Evolutionary conservation across 2,888 invertebrate genomes (phyloP).

Genomic region (Melikaiella ostensackeni): DNA sequence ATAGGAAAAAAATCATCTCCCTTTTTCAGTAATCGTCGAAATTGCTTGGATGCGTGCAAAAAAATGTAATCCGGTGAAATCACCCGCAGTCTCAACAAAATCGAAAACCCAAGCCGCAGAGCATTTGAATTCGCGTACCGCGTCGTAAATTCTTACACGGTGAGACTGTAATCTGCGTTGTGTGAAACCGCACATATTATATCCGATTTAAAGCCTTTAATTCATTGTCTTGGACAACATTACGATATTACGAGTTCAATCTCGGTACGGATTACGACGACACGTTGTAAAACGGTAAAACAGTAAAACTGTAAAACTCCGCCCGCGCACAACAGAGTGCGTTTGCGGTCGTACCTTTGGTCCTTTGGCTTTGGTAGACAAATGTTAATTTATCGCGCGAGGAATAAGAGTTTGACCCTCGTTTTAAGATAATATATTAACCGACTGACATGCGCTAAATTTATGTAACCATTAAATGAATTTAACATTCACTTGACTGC

Average conservation of each 20-base stretch:
- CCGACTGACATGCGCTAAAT: slow-evolving; percentile 3
- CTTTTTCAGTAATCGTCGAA: neutral
- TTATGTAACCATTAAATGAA: slow-evolving; percentile 1
- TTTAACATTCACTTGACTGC: slow-evolving; percentile 11
- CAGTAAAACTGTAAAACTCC: slow-evolving; percentile 44
- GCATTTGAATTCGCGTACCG: slow-evolving; percentile 1
- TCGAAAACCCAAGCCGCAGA: neutral
- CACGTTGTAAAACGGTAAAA: slow-evolving; percentile 43
- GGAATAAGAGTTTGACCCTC: slow-evolving; percentile 6
- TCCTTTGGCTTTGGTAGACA: slow-evolving; percentile 15
- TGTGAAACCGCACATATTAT: slow-evolving; percentile 25
- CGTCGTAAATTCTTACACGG: slow-evolving; percentile 10
- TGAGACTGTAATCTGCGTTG: neutral
- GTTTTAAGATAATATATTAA: slow-evolving; percentile 9
- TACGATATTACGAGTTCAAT: slow-evolving; percentile 55
- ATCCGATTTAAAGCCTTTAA: slow-evolving; percentile 50
- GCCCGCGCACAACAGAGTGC: slow-evolving; percentile 36
- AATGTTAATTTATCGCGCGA: slow-evolving; percentile 18
- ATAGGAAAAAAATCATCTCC: neutral
- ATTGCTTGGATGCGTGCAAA: neutral
- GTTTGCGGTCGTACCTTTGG: slow-evolving; percentile 20
- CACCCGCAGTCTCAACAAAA: neutral
- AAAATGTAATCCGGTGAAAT: slow-evolving; percentile 2
- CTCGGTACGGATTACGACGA: slow-evolving; percentile 57
- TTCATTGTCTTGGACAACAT: slow-evolving; percentile 43